Percentiles rank a stretch among this genome's conserved stretches.
Evolutionary conservation across 2,888 invertebrate genomes (phyloP).

Genomic region (Dinocampus coccinellae): DNA sequence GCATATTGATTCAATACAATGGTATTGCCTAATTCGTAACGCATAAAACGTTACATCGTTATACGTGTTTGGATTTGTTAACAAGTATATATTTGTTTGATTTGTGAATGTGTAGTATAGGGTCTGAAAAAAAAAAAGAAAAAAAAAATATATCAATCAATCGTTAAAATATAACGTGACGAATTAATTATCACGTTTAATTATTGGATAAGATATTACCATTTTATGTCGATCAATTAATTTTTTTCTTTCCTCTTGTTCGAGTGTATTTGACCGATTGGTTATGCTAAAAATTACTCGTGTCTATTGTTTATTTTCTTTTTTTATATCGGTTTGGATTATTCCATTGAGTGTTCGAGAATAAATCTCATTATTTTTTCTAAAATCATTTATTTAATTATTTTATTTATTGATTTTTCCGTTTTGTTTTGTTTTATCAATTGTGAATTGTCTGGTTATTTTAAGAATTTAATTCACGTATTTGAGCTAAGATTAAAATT

Average conservation of each 20-base stretch:
- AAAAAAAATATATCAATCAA: background rate
- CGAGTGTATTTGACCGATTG: too few relatives aligned
- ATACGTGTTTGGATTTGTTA: conserved; percentile 4
- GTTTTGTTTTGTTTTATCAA: too few relatives aligned
- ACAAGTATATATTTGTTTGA: conserved; percentile 5
- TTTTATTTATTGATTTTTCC: too few relatives aligned
- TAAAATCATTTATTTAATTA: too few relatives aligned
- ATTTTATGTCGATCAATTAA: background rate
- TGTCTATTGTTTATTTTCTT: background rate
- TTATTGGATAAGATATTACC: background rate
- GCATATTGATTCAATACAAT: conserved; percentile 13
- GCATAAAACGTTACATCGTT: background rate
- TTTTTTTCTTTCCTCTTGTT: background rate
- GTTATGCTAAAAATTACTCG: background rate
- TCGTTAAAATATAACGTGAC: background rate
- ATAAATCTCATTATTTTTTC: background rate
- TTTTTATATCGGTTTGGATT: background rate
- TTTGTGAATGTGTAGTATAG: background rate
- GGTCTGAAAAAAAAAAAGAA: too few relatives aligned
- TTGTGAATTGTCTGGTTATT: too few relatives aligned
- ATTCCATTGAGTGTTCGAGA: background rate
- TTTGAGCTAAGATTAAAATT: background rate
- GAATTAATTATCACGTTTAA: background rate
- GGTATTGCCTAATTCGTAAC: background rate
- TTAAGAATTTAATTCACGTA: too few relatives aligned